Base-by-base conservation (phyloP, 2,797 vertebrate species). In the Loriculus beryllinus region DNA sequence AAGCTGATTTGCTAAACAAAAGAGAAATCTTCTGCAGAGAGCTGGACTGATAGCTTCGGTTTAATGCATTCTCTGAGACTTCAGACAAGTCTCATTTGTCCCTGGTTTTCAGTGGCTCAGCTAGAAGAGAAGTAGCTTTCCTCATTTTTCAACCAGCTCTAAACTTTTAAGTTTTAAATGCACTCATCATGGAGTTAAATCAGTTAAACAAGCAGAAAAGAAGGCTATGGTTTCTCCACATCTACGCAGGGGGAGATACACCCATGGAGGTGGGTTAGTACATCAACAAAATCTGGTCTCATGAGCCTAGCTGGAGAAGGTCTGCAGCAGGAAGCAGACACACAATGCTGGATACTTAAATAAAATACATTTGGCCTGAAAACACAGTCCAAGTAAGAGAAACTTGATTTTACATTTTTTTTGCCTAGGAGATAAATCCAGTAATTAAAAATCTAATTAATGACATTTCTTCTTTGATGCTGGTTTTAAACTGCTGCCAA, bases 1-100 rank as follows among this genome's bases (percentile, higher is more conserved):
- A 92, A 95, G 79, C 80, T 91, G 91, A 92, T 94, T 91, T 95
- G 74, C 59, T 45, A 91, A 96, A 95, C 76, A 91, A 94, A 93
- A 88, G 90, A 71, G 35, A 90, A 42, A 14, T 81, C 75, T 93
- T 83, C 89, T 81, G 87, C 82, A 54, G 71, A 89, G 79, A 47
- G 76, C 76, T 72, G 59, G 78, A 92, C 79, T 54, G 76, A 91
- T 91, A 87, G 77, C 69, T 93, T 91, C 3, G 2, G 43, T 60
- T 83, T 90, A 85, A 91, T 68, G 52, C 48, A 21, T 82, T 91
- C 78, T 75, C 35, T 39, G 76, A 82, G 79, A 64, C 54, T 71
- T 80, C 82, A 86, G 82, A 71, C 40, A 87, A 95, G 65, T 88
- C 89, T 91, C 45, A 71, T 92, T 93, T 88, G 23, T 48, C 68